These are phyloP conservation scores for Dexiosoma caninum DNA, from an alignment of 2,888 invertebrate species.

Conservation along the genomic window DNA sequence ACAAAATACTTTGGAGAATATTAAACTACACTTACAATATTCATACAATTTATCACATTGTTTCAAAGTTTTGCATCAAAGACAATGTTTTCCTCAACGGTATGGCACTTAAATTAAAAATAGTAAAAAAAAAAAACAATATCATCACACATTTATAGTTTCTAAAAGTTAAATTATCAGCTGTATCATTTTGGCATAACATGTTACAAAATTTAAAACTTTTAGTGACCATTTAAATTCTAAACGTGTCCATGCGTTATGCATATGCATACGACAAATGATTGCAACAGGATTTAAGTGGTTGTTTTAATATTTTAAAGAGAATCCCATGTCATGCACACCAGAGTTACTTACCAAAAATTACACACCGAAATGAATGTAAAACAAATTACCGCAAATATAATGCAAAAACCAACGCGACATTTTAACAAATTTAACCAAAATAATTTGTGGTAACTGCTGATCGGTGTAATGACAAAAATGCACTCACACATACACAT, in stretches of 20 bases:
- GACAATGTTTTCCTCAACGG: background rate
- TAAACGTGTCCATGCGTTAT: slow-evolving; percentile 38
- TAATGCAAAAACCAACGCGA: slow-evolving; percentile 52
- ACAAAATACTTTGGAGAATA: slow-evolving; percentile 14
- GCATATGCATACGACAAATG: background rate
- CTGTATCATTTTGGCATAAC: too few species aligned
- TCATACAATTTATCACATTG: too few species aligned
- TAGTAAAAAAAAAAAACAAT: slow-evolving; percentile 6
- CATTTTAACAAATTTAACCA: slow-evolving; percentile 56
- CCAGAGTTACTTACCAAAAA: slow-evolving; percentile 29
- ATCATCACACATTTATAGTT: background rate
- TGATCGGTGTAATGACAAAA: slow-evolving; percentile 22
- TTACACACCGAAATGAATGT: slow-evolving; percentile 31
- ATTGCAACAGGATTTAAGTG: background rate
- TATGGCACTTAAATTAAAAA: background rate
- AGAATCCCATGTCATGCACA: slow-evolving; percentile 25
- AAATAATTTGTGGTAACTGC: slow-evolving; percentile 59
- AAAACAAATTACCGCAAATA: slow-evolving; percentile 57
- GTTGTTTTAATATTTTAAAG: background rate
- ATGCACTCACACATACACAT: background rate
- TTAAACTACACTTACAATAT: background rate
- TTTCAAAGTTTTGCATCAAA: background rate
- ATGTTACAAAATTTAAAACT: background rate
- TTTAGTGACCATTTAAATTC: slow-evolving; percentile 38
- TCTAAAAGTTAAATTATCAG: too few species aligned